phyloP scores from a whole-genome alignment of 2,113 vertebrate species.

The Nanger granti region DNA sequence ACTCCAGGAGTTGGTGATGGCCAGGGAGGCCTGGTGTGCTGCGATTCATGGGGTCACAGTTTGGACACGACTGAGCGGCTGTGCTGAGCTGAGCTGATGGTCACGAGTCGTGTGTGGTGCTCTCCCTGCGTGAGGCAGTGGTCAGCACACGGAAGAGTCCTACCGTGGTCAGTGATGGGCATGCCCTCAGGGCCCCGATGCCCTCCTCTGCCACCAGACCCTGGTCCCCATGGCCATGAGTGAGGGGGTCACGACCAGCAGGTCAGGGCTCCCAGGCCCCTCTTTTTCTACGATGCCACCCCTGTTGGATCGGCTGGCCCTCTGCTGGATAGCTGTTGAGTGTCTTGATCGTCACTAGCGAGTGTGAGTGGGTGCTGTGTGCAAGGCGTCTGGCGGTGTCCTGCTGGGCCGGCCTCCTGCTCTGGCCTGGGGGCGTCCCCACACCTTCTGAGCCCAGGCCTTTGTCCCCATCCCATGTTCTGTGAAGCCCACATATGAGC shows the following conservation, averaged over 20 bases:
- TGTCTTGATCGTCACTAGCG: background rate
- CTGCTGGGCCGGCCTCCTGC: background rate
- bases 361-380: background rate
- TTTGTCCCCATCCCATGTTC: background rate
- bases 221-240: background rate
- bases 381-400: background rate
- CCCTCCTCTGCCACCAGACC: background rate
- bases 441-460: background rate
- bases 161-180: accelerated
- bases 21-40: too few relatives aligned
- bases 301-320: background rate
- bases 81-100: accelerated
- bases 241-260: accelerated
- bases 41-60: too few relatives aligned
- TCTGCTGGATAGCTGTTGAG: too few relatives aligned
- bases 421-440: background rate
- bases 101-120: accelerated
- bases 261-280: background rate
- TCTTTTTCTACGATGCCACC: accelerated
- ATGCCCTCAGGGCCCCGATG: too few relatives aligned
- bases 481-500: background rate
- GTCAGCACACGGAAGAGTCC: accelerated
- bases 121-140: accelerated
- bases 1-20: too few relatives aligned
- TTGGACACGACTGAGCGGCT: accelerated